These are phyloP conservation scores for Emys orbicularis DNA, from an alignment of 2,797 vertebrate species.

Conservation along the genomic window DNA sequence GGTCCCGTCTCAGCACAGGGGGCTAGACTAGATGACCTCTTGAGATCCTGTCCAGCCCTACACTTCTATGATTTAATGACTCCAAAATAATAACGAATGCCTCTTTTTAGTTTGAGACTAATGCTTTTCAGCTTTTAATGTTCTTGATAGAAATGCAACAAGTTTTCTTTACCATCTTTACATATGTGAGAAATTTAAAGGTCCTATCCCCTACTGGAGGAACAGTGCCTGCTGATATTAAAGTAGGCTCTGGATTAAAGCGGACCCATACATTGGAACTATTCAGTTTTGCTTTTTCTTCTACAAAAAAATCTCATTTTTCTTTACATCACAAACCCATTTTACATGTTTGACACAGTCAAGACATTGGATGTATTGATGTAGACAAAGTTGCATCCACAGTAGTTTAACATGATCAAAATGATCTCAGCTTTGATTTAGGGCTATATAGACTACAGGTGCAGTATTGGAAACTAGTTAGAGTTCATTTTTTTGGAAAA, in stretches of 20 bases:
- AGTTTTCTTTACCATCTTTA: not conserved
- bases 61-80: not conserved
- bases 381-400: not conserved
- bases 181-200: not conserved
- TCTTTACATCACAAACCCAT: not conserved
- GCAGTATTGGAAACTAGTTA: not conserved
- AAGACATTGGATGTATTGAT: not conserved
- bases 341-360: not conserved
- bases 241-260: not conserved
- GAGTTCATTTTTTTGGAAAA: not conserved
- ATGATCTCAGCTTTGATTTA: not conserved
- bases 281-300: not conserved
- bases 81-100: fast-evolving
- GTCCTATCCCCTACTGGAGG: not conserved
- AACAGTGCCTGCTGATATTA: not conserved
- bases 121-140: not conserved
- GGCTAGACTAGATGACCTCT: not conserved
- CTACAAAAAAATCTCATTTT: not conserved
- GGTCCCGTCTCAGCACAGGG: not conserved
- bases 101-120: not conserved
- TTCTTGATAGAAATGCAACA: not conserved
- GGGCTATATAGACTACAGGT: not conserved
- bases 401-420: not conserved
- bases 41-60: not conserved
- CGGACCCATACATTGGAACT: not conserved